Evolutionary conservation across 2,888 invertebrate genomes (phyloP).

Genomic region (Chaetogeoica ovagalla): DNA sequence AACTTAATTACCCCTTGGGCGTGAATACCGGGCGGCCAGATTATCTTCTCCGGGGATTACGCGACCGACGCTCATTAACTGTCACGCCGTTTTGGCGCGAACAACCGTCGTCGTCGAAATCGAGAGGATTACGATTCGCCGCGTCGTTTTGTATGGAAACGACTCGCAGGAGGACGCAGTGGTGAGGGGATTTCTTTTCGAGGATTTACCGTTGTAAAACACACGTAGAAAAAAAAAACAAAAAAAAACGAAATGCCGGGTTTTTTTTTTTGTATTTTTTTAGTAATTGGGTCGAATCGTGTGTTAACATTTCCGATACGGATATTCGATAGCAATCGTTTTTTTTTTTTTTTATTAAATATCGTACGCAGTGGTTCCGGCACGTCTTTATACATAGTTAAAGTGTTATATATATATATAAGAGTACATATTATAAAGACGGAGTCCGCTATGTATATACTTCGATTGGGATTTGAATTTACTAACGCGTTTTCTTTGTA

Average conservation of each 20-base stretch:
- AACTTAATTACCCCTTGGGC: slow-evolving; percentile 53
- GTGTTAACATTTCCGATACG: too few species aligned
- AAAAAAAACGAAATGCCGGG: background rate
- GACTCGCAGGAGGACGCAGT: background rate
- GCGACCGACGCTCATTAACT: slow-evolving; percentile 51
- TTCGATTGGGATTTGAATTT: too few species aligned
- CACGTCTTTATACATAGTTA: too few species aligned
- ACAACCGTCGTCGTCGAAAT: slow-evolving; percentile 40
- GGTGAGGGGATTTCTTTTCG: slow-evolving; percentile 27
- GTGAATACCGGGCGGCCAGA: slow-evolving; percentile 45
- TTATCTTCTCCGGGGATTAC: slow-evolving; percentile 48
- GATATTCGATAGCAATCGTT: too few species aligned
- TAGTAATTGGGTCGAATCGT: too few species aligned
- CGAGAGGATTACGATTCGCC: slow-evolving; percentile 37
- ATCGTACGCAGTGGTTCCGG: too few species aligned
- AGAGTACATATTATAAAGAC: too few species aligned
- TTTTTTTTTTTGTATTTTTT: background rate
- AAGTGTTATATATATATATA: too few species aligned
- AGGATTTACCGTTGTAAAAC: slow-evolving; percentile 17
- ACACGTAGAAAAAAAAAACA: background rate
- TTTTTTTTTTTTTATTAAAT: too few species aligned
- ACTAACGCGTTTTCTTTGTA: too few species aligned
- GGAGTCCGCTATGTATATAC: too few species aligned
- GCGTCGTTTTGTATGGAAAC: background rate
- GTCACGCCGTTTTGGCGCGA: slow-evolving; percentile 52